Percentiles rank a stretch among this genome's conserved stretches.
phyloP scores from a whole-genome alignment of 2,113 vertebrate genomes.

The Chloropsis cyanopogon region DNA sequence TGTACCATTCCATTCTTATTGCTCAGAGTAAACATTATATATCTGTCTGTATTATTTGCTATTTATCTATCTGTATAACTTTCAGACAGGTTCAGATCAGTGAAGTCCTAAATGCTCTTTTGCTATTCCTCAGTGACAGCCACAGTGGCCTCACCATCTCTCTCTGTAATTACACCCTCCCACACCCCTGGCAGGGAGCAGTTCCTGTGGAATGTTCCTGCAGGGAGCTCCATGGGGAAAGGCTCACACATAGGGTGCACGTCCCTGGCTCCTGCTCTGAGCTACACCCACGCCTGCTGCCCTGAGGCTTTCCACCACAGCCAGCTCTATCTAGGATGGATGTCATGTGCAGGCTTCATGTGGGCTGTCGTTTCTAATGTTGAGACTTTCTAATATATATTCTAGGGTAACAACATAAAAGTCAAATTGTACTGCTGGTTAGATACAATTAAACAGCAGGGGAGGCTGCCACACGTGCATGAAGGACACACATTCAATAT shows the following conservation, averaged over 20 bases:
- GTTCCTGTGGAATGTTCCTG: not conserved
- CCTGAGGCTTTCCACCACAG: not conserved
- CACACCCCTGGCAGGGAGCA: rapidly evolving
- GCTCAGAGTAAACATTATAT: not conserved
- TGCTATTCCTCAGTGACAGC: not conserved
- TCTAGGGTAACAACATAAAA: not conserved
- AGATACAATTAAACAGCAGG: not conserved
- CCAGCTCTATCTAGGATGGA: not conserved
- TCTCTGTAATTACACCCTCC: not conserved
- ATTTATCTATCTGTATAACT: not conserved
- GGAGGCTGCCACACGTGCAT: not conserved
- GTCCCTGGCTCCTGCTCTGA: not conserved
- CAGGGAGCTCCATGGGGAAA: not conserved
- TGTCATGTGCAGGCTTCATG: not conserved
- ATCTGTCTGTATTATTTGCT: not conserved
- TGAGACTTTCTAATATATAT: not conserved
- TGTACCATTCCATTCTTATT: rapidly evolving
- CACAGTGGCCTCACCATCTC: no score
- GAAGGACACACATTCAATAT: not conserved
- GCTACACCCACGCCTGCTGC: rapidly evolving
- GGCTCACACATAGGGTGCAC: rapidly evolving
- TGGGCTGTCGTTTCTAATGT: not conserved
- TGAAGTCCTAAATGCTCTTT: not conserved
- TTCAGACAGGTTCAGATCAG: not conserved
- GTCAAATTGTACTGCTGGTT: not conserved